Evolutionary conservation across 2,113 vertebrate species (phyloP), one percentile per base, ranked within the genome.

Genomic region (Orycteropus afer): DNA sequence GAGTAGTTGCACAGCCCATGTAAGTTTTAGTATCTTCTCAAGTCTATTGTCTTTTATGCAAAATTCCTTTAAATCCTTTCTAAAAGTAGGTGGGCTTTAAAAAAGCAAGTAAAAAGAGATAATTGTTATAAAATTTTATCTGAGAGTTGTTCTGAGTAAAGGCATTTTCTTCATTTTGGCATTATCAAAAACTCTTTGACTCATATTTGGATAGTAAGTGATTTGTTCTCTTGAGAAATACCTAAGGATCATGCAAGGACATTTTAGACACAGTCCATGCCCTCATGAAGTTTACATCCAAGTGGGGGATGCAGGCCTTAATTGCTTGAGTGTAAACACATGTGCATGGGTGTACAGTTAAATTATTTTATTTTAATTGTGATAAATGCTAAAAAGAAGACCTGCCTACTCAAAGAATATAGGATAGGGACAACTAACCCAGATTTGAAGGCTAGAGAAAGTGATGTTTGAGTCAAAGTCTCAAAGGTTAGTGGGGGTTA

Each of bases 41-140:
- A n/a, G 15, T 78, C 37, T 49, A 27, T 65, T 78, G 63, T 73
- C 40, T 87, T 90, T 78, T 53, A 29, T n/a, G 20, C 9, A 87
- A 40, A 78, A 78, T 93, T 88, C 17, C 57, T 93, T 85, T 90
- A 67, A 92, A 51, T 71, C 15, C 5, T 90, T 94, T 95, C 34
- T 95, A 92, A 88, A 79, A 59, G 61, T 73, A 83, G 86, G 22
- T 20, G 7, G 29, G 29, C 51, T 76, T 77, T 45, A 88, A 92
- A 89, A 42, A 32, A 90, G 37, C 42, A 85, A 67, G 73, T 55
- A 34, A 13, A 73, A 29, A 78, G 89, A 59, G 45, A n/a, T 34
- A 80, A 37, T 51, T 85, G 13, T 49, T 47, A 74, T 74, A 37
- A 91, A 88, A 73, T 42, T 83, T 76, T 77, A 83, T 40, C 78